Evolutionary conservation across 2,888 invertebrate species (phyloP), one percentile per base, ranked within the genome.

Genomic region (Frankliniella fusca): DNA sequence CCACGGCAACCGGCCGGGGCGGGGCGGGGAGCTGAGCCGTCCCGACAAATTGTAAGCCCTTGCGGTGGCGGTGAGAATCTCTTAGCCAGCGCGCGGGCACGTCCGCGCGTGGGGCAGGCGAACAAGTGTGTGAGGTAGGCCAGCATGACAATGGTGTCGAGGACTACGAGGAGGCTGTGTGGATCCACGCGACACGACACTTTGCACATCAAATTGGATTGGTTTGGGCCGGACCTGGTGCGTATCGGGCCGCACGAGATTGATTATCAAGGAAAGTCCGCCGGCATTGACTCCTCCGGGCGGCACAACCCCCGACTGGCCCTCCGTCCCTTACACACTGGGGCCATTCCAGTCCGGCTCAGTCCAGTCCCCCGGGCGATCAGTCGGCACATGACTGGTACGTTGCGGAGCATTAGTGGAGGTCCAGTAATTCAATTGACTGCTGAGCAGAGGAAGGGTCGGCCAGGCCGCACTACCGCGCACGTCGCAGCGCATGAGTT

Each of bases 301-400:
- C 38, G 5, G 38, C 38, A 2, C 38, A 5, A 5, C 38, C 38
- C 38, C 5, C 3, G 38, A 2, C 38, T 38, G 38, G 38, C 38
- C 38, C 38, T 5, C 38, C 38, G 38, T 38, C 38, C 38, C 38
- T 38, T n/a, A n/a, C n/a, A 38, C 38, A 38, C 38, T 38, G 38
- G 38, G 38, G 38, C 38, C 38, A 38, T 38, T 38, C 38, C 38
- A 5, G 38, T 38, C 27, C 70, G 23, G 7, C 61, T 18, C 61
- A n/a, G 23, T 27, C 70, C 23, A 27, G 11, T 76, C 70, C 70
- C 70, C 27, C 27, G 70, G 70, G 70, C 70, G 70, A 76, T 76
- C 70, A 76, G 70, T 76, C 70, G 27, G 70, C 70, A 76, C 70
- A 76, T 76, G 70, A 76, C 70, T 76, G 70, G 70, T 76, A 76